These are phyloP conservation scores for Allolobophora icterica DNA, from an alignment of 2,888 invertebrate species.

Conservation along the genomic window DNA sequence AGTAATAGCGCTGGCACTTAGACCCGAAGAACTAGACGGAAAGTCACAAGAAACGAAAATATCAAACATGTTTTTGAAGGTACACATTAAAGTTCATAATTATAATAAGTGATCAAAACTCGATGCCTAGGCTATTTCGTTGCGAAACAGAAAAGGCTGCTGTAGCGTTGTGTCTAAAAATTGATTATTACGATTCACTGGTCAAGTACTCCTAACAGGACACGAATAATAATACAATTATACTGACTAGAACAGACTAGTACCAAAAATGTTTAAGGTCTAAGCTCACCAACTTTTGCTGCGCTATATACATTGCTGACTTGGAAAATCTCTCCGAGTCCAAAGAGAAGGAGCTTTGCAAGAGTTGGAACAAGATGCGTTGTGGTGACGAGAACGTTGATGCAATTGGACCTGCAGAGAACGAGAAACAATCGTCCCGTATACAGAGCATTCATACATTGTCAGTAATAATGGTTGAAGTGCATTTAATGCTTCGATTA, in stretches of 20 bases:
- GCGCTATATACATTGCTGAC: not conserved
- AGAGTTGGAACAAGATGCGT: slow-evolving; percentile 7
- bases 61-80: not conserved
- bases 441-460: not conserved
- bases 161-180: too few species aligned
- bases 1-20: too few species aligned
- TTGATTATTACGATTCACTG: too few species aligned
- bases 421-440: not conserved
- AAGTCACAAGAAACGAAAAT: not conserved
- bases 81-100: too few species aligned
- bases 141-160: too few species aligned
- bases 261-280: not conserved
- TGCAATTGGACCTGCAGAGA: not conserved
- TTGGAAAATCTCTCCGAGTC: slow-evolving; percentile 4
- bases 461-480: not conserved
- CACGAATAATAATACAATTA: too few species aligned
- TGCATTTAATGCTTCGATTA: not conserved
- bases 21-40: not conserved
- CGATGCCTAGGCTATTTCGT: too few species aligned
- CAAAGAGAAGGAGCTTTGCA: slow-evolving; percentile 9
- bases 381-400: not conserved
- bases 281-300: slow-evolving; percentile 11
- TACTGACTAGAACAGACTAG: too few species aligned
- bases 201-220: too few species aligned
- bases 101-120: too few species aligned